These are phyloP conservation scores for Lacerta viridis DNA, from an alignment of 2,797 vertebrate species.

Conservation along the genomic window DNA sequence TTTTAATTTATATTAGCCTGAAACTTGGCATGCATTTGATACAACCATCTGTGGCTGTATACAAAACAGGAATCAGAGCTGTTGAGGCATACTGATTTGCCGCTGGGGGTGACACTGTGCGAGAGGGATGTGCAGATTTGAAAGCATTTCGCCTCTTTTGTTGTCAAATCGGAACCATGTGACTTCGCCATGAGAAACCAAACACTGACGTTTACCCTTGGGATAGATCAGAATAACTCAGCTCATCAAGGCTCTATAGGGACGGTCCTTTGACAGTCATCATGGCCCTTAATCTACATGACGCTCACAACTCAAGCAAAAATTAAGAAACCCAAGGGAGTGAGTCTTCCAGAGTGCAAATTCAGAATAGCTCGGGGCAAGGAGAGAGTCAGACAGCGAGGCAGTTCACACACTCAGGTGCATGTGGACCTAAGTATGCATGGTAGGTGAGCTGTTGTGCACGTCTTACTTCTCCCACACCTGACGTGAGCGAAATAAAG, in stretches of 20 bases:
- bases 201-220: conserved; percentile 3
- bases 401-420: neutral
- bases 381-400: neutral
- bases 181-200: neutral
- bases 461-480: neutral
- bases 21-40: conserved; percentile 1
- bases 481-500: neutral
- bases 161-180: neutral
- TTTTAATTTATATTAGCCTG: conserved; percentile 30
- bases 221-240: neutral
- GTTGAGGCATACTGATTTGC: neutral
- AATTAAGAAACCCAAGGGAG: neutral
- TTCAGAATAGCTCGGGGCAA: neutral
- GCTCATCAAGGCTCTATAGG: neutral
- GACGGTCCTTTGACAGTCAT: neutral
- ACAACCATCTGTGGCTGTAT: neutral
- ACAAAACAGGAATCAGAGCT: neutral
- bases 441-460: neutral
- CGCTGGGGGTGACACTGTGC: neutral
- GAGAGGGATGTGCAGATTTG: neutral
- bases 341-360: neutral
- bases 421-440: neutral
- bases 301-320: neutral
- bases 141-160: neutral
- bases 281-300: neutral